Conservation (phyloP, 2,797 vertebrate genomes). For the Xenops minutus region DNA sequence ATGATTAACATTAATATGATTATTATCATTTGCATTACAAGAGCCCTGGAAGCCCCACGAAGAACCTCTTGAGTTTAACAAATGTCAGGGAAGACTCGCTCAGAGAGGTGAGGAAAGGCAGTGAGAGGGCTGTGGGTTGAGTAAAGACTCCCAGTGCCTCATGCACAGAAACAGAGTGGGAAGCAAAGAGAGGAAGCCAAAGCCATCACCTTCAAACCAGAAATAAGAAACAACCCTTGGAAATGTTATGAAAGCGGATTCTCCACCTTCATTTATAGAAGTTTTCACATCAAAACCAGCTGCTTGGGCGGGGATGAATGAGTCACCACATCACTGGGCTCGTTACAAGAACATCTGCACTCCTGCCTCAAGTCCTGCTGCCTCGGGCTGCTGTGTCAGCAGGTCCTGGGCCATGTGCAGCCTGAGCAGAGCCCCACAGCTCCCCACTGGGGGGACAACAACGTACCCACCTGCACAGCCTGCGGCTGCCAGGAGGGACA, state of each 20-base stretch:
- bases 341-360: background rate
- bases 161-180: background rate
- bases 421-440: background rate
- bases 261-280: constrained; percentile 13
- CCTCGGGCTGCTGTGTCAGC: background rate
- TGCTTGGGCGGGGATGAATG: background rate
- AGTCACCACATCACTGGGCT: background rate
- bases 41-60: background rate
- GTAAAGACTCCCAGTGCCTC: background rate
- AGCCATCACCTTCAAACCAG: constrained; percentile 23
- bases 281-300: constrained; percentile 16
- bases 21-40: background rate
- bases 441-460: background rate
- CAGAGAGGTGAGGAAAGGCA: background rate
- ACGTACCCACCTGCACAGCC: fast-evolving
- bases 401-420: background rate
- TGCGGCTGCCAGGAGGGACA: background rate
- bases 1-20: background rate
- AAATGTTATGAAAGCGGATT: background rate
- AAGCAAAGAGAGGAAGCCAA: background rate
- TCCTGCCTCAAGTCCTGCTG: background rate
- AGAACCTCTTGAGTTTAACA: background rate
- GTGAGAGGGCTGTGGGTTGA: background rate
- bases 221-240: background rate
- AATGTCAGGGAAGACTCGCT: background rate